Base-by-base conservation (phyloP, 2,797 vertebrate species). In the Malurus splendens region DNA sequence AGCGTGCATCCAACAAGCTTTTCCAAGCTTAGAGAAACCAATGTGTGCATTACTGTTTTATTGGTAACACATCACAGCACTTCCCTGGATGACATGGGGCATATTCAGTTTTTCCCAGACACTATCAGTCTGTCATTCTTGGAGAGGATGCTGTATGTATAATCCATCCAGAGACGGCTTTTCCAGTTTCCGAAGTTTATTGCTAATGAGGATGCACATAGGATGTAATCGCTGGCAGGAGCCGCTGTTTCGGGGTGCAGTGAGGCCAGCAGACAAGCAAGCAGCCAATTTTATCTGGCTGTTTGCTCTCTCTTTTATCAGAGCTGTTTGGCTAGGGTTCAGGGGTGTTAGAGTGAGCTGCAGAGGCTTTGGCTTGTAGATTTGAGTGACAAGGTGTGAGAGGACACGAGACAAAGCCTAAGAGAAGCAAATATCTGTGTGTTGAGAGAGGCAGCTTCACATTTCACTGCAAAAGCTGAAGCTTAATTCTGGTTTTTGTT, bases 161-260 rank as follows among this genome's bases (percentile, higher is more conserved):
- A 95, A 95, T 86, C 62, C 30, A 66, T 92, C 89, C 92, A 80
- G 41, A 96, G 91, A 86, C n/a, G 9, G 71, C 83, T 90, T 90
- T 95, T 91, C 87, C 72, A 81, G 79, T 95, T 96, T 94, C 93
- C 64, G 61, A 75, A 96, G 92, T 89, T 96, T 93, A 90, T 90
- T 93, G 95, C 96, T 96, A 94, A 96, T 96, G 94, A 96, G 94
- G 96, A 95, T 92, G 88, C 87, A 90, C 74, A 90, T 86, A 89
- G 94, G 93, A 95, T 95, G 93, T 94, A 95, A 90, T 96, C 77
- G 57, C 96, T 94, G 92, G 94, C 94, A 93, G 93, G 62, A 94
- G 83, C 78, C 62, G 64, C 41, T 61, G 90, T 85, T 89, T 90
- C 5, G 8, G 95, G 94, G 93, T 93, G 86, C 87, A 28, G 68